Evolutionary conservation across 2,113 vertebrate species (phyloP).

Genomic region (Gymnogyps californianus): DNA sequence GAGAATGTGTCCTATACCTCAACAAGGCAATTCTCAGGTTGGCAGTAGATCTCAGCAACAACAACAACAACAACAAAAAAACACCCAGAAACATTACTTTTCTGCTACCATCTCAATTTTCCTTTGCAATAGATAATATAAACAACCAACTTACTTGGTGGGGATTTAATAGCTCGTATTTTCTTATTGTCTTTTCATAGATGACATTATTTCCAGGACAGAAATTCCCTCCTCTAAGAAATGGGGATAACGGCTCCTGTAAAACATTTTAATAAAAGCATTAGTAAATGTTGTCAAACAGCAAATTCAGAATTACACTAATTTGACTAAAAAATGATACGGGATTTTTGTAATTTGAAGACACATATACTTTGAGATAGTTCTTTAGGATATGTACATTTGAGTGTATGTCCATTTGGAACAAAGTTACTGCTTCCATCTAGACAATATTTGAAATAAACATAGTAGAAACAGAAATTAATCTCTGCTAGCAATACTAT

Average conservation of each 20-base stretch:
- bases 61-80: neutral
- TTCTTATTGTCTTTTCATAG: slow-evolving; percentile 81
- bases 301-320: neutral
- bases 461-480: neutral
- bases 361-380: accelerated
- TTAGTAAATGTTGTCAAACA: neutral
- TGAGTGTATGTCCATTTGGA: neutral
- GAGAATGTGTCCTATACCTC: neutral
- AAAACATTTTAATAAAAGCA: neutral
- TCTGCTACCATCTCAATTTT: neutral
- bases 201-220: slow-evolving; percentile 76
- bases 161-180: slow-evolving; percentile 71
- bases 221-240: slow-evolving; percentile 68
- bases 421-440: neutral
- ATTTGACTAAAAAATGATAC: accelerated
- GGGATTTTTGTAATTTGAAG: neutral
- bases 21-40: neutral
- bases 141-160: slow-evolving; percentile 62
- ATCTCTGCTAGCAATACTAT: accelerated
- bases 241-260: slow-evolving; percentile 73
- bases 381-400: neutral
- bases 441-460: neutral
- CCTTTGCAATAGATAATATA: neutral
- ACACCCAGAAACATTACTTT: neutral
- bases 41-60: neutral